Conservation (phyloP, 2,113 vertebrate genomes). For the Anser cygnoides region DNA sequence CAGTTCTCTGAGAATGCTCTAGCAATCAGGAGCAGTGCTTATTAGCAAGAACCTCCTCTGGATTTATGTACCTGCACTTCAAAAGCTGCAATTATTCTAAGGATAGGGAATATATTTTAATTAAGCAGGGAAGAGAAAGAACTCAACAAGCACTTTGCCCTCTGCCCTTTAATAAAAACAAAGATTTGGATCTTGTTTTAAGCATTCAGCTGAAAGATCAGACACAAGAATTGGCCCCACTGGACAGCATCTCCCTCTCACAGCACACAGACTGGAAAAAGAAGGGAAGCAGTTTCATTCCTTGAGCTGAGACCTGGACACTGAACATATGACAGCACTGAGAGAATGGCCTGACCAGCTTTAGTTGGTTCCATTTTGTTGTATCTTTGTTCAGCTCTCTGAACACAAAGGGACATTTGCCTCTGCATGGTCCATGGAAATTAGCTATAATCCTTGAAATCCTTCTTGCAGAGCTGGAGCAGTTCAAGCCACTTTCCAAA, state of each 20-base stretch:
- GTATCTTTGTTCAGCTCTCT: neutral
- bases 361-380: neutral
- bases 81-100: conserved; percentile 24
- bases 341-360: neutral
- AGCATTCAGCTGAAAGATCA: neutral
- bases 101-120: neutral
- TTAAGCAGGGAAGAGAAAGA: neutral
- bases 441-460: neutral
- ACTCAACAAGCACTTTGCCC: neutral
- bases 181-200: conserved; percentile 14
- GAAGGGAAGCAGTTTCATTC: neutral
- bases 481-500: neutral
- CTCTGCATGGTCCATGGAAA: neutral
- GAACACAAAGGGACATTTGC: neutral
- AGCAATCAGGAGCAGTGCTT: neutral
- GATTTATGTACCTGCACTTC: conserved; percentile 21
- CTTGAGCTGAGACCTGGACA: neutral
- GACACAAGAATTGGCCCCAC: neutral
- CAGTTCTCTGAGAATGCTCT: neutral
- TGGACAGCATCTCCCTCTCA: neutral
- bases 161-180: neutral
- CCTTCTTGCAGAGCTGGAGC: neutral
- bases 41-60: neutral
- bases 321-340: neutral
- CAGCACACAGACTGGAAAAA: neutral